Evolutionary conservation across 2,113 vertebrate species (phyloP).

Genomic region (Macrotus californicus): DNA sequence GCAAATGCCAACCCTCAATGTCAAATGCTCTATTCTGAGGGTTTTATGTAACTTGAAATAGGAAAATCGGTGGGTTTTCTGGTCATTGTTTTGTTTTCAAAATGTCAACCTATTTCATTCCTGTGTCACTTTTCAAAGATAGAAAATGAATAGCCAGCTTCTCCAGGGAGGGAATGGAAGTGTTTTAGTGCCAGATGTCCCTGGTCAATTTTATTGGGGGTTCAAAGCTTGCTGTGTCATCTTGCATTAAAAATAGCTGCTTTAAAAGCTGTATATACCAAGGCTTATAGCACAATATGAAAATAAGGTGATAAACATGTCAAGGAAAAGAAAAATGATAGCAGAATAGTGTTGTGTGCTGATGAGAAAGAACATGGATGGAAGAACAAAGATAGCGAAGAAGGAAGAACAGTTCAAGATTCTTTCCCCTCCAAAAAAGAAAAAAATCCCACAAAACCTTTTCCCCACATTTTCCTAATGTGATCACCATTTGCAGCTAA

Average conservation of each 20-base stretch:
- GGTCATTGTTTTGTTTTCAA: constrained; percentile 22
- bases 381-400: background rate
- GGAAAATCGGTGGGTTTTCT: background rate
- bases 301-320: constrained; percentile 45
- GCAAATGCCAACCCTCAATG: background rate
- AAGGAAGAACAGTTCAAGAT: background rate
- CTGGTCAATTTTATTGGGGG: constrained; percentile 1
- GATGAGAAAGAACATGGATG: background rate
- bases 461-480: background rate
- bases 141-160: background rate
- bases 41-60: constrained; percentile 2
- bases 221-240: constrained; percentile 30
- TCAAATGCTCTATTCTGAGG: background rate
- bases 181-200: constrained; percentile 18
- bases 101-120: constrained; percentile 25
- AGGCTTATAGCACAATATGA: constrained; percentile 29
- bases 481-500: background rate
- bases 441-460: background rate
- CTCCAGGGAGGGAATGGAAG: background rate
- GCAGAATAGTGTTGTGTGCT: background rate
- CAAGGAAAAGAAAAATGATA: constrained; percentile 35
- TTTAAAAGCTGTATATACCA: constrained; percentile 7
- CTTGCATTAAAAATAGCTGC: constrained; percentile 48
- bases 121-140: constrained; percentile 32
- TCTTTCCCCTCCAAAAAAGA: too few species aligned